Conservation (phyloP, 1,140 invertebrate species). For the Medauroidea extradentata region DNA sequence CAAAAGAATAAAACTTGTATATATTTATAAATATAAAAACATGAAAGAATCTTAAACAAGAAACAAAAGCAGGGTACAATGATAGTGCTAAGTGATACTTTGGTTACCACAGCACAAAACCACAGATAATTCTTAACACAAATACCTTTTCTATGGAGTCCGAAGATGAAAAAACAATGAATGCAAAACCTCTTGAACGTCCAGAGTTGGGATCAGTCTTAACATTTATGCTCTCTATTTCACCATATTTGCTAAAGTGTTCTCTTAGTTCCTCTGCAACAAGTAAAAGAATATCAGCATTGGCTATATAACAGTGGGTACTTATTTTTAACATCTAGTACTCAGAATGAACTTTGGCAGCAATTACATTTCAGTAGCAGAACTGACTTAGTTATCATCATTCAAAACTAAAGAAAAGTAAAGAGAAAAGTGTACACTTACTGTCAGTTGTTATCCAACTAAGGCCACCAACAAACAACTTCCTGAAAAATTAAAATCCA, state of each 20-base stretch:
- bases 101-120: too few relatives aligned
- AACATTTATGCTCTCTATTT: conserved; percentile 90
- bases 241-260: conserved; percentile 83
- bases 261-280: conserved; percentile 87
- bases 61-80: too few relatives aligned
- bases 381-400: conserved; percentile 13
- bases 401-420: background rate
- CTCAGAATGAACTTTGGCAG: background rate
- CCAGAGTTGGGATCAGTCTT: conserved; percentile 90
- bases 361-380: conserved; percentile 15
- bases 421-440: conserved; percentile 59
- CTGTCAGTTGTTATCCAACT: conserved; percentile 98
- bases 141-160: conserved; percentile 85
- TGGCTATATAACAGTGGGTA: too few relatives aligned
- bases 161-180: conserved; percentile 87
- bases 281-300: conserved; percentile 12
- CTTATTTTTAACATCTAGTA: too few relatives aligned
- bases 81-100: too few relatives aligned
- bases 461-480: conserved; percentile 95
- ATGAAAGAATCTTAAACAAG: too few relatives aligned
- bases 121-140: conserved; percentile 1
- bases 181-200: conserved; percentile 87
- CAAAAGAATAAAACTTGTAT: too few relatives aligned
- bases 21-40: too few relatives aligned
- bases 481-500: conserved; percentile 69